Evolutionary conservation across 92 coral and sea anemone species (phyloP), one percentile per base, ranked within the genome.

Genomic region (Zoanthus sansibaricus): DNA sequence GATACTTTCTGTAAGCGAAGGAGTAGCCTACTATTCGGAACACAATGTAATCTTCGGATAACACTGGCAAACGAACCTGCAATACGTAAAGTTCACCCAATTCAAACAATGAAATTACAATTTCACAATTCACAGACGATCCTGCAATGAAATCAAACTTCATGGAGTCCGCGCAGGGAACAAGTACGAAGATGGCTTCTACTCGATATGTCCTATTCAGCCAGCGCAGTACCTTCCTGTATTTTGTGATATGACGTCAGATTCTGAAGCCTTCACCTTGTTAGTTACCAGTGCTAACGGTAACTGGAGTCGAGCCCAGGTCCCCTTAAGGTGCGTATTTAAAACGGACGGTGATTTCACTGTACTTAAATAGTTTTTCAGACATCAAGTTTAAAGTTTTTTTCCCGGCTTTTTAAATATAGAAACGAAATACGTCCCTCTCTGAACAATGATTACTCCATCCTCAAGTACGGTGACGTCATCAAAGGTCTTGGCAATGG

Each of bases 201-300:
- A 91, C 86, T 79, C 89, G 94, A 87, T 94, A 15, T 76, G 67
- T 48, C 66, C 86, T 1, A 79, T 56, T 72, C 77, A 82, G 11
- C 33, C 68, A 64, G 93, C 86, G 87, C 33, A 45, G 12, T 94
- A 91, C 64, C 86, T 92, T 18, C 96, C 96, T 14, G 96, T 89
- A 13, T 91, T 88, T 66, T 93, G 96, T 68, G 96, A 93, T 75
- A 93, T 93, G 96, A 91, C 94, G 46, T 85, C 94, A 70, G 92
- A 93, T 46, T 76, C 85, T 31, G 96, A 94, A 13, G 96, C 91
- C 82, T 94, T 91, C 72, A 94, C 96, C 6, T 87, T 94, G 42
- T 82, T 94, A 30, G 94, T 94, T 66, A 94, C 96, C 77, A 94
- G 96, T 89, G 96, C 94, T 42, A 86, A 94, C 70, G 92, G 92